Conservation (phyloP, 2,797 vertebrate species). For the Manis pentadactyla region DNA sequence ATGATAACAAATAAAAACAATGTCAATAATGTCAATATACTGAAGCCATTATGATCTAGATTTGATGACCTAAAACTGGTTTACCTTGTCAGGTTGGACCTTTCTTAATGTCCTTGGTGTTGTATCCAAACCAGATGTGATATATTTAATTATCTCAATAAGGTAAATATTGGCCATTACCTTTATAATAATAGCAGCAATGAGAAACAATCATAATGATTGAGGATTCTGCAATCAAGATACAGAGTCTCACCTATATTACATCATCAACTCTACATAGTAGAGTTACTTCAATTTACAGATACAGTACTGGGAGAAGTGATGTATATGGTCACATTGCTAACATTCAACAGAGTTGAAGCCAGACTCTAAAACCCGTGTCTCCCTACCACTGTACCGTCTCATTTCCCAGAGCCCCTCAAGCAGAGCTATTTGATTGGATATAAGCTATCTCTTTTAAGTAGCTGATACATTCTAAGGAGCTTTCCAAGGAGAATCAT, state of each 20-base stretch:
- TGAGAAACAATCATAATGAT: not conserved
- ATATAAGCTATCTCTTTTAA: not conserved
- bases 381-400: not conserved
- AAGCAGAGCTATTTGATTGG: not conserved
- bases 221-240: not conserved
- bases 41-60: not conserved
- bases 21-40: not conserved
- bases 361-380: not conserved
- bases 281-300: not conserved
- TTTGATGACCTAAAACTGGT: not conserved
- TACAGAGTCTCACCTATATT: not conserved
- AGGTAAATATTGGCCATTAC: not conserved
- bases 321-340: constrained; percentile 2
- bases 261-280: not conserved
- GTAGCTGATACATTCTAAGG: not conserved
- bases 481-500: not conserved
- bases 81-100: not conserved
- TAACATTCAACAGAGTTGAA: not conserved
- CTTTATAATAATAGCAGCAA: not conserved
- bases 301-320: constrained; percentile 14
- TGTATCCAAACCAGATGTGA: not conserved
- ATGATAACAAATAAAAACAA: not conserved
- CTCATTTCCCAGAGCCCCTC: not conserved
- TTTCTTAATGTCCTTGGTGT: not conserved
- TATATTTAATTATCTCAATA: not conserved